Conservation (phyloP, 53 echinoderm and acorn worm genomes). For the Henricia sp. region DNA sequence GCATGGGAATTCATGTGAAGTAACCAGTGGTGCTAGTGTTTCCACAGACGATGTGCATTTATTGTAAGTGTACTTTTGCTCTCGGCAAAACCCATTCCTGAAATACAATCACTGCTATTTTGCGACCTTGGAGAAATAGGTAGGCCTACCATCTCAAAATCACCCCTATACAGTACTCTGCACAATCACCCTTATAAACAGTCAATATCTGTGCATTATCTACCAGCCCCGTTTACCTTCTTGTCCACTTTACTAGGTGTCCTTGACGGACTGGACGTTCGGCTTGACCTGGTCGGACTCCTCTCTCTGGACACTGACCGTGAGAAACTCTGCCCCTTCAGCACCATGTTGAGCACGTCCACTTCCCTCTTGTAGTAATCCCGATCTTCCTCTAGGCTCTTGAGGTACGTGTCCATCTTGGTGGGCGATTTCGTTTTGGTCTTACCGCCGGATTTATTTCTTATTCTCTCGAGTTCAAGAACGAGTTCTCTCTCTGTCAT, state of each 20-base stretch:
- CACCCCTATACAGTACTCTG: too few species aligned
- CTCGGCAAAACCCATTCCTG: too few species aligned
- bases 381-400: constrained; percentile 93
- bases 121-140: too few species aligned
- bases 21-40: too few species aligned
- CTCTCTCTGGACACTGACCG: constrained; percentile 46
- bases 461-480: constrained; percentile 87
- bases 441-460: constrained; percentile 79
- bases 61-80: too few species aligned
- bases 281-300: constrained; percentile 71
- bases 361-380: constrained; percentile 98
- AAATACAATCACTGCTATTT: too few species aligned
- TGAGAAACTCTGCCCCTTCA: constrained; percentile 64
- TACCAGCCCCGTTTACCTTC: constrained; percentile 45
- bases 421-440: constrained; percentile 60
- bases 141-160: too few species aligned
- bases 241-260: constrained; percentile 63
- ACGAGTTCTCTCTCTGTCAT: constrained; percentile 91
- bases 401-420: constrained; percentile 83
- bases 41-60: too few species aligned
- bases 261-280: constrained; percentile 71
- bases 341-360: constrained; percentile 88
- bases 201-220: too few species aligned
- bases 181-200: too few species aligned
- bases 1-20: too few species aligned